Base-by-base conservation (phyloP, 2,888 invertebrate genomes). In the Aphelenchoides bicaudatus region DNA sequence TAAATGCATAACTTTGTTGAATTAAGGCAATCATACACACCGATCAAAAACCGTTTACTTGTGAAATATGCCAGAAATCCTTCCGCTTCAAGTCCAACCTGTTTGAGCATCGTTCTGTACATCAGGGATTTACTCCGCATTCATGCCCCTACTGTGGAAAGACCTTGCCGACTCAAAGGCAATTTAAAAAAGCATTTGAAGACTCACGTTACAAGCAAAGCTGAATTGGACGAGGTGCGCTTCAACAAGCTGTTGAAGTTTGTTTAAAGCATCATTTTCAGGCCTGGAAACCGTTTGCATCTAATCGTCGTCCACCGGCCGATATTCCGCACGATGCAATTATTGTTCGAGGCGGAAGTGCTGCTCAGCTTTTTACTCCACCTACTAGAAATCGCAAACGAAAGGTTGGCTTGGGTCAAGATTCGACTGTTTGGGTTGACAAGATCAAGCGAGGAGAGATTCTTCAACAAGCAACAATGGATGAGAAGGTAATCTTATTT, bases 1-100 rank as follows among this genome's bases (percentile, higher is more conserved):
- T n/a, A n/a, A n/a, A n/a, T n/a, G n/a, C n/a, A n/a, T n/a, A n/a
- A n/a, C n/a, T n/a, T n/a, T n/a, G n/a, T n/a, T n/a, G n/a, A n/a
- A n/a, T n/a, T n/a, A n/a, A n/a, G n/a, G n/a, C 77, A 4, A 77
- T 78, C n/a, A 78, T 78, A 31, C 78, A 78, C 62, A 78, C 78
- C 3, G 78, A 78, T 52, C 73, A 77, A 60, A 78, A 79, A 51
- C 78, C 78, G 1, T 78, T 74, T 56, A 62, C 63, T 30, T 78
- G 78, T 56, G 78, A 78, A 53, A 71, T 78, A 10, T 78, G 78
- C 65, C 62, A 71, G n/a, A 78, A 78, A 52, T 67, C 61, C 39
- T 71, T 71, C 39, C 68, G 79, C 0, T 79, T 79, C 66, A 79
- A 79, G 57, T 78, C 77, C 8, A 79, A 79, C 59, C 63, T 79